Evolutionary conservation across 2,888 invertebrate genomes (phyloP).

Genomic region (Thalpophila matura): DNA sequence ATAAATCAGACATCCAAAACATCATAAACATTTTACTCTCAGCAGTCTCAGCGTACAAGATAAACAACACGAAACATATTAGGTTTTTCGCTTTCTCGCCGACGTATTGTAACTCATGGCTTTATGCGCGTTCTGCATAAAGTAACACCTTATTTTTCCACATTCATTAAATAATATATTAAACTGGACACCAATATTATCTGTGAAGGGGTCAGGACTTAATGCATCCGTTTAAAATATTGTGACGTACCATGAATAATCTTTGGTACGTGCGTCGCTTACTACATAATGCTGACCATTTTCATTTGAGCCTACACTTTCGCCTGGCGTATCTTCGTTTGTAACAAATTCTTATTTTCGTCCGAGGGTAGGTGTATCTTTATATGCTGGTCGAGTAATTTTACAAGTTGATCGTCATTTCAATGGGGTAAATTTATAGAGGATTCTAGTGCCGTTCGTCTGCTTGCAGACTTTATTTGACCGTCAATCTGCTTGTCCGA

Average conservation of each 20-base stretch:
- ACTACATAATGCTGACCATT: slow-evolving; percentile 53
- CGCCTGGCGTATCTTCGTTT: slow-evolving; percentile 14
- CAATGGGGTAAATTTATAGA: slow-evolving; percentile 84
- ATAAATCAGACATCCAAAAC: slow-evolving; percentile 49
- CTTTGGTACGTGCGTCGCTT: slow-evolving; percentile 75
- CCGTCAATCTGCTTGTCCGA: slow-evolving; percentile 75
- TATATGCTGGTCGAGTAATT: slow-evolving; percentile 76
- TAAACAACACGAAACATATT: slow-evolving; percentile 63
- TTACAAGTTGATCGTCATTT: slow-evolving; percentile 85
- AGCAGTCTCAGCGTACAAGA: slow-evolving; percentile 48
- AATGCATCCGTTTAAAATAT: slow-evolving; percentile 86
- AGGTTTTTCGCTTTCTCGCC: slow-evolving; percentile 62
- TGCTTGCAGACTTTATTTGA: slow-evolving; percentile 79
- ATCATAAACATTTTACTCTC: slow-evolving; percentile 54
- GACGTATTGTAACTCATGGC: slow-evolving; percentile 52
- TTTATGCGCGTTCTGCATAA: slow-evolving; percentile 60
- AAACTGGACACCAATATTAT: slow-evolving; percentile 81
- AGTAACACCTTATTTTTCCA: slow-evolving; percentile 72
- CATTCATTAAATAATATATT: slow-evolving; percentile 82
- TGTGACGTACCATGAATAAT: slow-evolving; percentile 85
- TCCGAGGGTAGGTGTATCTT: slow-evolving; percentile 65
- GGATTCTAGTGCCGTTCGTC: slow-evolving; percentile 77
- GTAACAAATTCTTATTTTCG: slow-evolving; percentile 33
- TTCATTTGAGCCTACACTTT: slow-evolving; percentile 54
- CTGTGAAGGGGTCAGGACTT: slow-evolving; percentile 80